Percentiles rank a stretch among this genome's conserved stretches.
Evolutionary conservation across 2,888 invertebrate species (phyloP).

Genomic region (Ganaspis brasiliensis): DNA sequence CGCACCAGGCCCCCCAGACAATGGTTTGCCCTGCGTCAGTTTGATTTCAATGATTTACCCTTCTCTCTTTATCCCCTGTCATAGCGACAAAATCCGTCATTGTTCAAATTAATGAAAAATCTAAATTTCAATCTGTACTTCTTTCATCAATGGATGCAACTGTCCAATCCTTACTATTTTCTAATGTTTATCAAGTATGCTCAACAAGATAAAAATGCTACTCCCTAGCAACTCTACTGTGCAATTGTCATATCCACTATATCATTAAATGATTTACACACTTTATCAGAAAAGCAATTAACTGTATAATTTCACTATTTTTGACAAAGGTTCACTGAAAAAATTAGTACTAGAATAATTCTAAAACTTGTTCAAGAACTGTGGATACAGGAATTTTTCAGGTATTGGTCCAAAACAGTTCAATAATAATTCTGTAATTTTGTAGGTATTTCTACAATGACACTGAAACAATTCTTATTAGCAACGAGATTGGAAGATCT

Average conservation of each 20-base stretch:
- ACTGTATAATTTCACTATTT: too few species aligned
- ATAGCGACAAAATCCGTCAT: conserved; percentile 71
- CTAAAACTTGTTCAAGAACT: too few species aligned
- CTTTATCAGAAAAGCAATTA: too few species aligned
- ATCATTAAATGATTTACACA: not conserved
- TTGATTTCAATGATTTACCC: conserved; percentile 70
- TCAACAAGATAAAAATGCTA: not conserved
- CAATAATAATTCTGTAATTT: too few species aligned
- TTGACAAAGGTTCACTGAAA: too few species aligned
- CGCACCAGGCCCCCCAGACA: conserved; percentile 78
- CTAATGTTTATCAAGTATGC: not conserved
- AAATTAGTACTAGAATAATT: too few species aligned
- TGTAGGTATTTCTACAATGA: too few species aligned
- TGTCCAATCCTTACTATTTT: not conserved
- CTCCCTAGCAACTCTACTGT: not conserved
- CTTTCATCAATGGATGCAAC: not conserved
- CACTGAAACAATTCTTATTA: too few species aligned
- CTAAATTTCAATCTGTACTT: not conserved
- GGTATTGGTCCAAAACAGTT: too few species aligned
- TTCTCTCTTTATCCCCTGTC: conserved; percentile 71
- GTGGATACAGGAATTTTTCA: too few species aligned
- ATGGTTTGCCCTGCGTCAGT: conserved; percentile 79
- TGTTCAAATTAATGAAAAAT: conserved; percentile 55
- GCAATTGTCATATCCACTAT: not conserved
- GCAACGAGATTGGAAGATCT: too few species aligned